These are phyloP conservation scores for Porites rus DNA, from an alignment of 92 coral and sea anemone species.

Conservation along the genomic window DNA sequence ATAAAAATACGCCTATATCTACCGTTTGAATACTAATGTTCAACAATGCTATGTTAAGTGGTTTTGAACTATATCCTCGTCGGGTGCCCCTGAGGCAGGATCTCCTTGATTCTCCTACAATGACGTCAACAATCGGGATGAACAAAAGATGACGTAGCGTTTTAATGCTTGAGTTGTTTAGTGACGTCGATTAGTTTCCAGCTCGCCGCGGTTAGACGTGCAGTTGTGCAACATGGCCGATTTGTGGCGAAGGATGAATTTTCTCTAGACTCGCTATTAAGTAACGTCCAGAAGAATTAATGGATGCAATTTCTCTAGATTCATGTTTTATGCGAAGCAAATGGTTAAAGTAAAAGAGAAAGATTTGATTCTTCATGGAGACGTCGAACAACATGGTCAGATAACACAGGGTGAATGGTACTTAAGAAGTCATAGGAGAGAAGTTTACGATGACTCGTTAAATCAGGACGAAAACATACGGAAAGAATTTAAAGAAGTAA, in stretches of 20 bases:
- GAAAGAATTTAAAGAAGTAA: conserved; percentile 79
- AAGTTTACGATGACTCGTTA: conserved; percentile 54
- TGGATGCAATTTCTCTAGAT: neutral
- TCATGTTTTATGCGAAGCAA: conserved; percentile 3
- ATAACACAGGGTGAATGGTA: conserved; percentile 95
- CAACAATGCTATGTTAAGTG: no score
- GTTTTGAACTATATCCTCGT: no score
- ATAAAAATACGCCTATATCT: no score
- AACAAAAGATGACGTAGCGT: conserved; percentile 3
- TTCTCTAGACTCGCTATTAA: no score
- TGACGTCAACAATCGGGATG: no score
- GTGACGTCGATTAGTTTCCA: conserved; percentile 37
- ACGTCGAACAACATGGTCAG: conserved; percentile 90
- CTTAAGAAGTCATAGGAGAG: conserved; percentile 73
- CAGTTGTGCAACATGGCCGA: conserved; percentile 30
- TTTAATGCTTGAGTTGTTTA: neutral
- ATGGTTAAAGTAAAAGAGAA: conserved; percentile 73
- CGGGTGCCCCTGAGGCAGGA: no score
- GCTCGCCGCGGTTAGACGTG: neutral
- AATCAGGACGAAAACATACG: conserved; percentile 54
- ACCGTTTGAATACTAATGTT: no score
- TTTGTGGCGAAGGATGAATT: no score
- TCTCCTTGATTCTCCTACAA: no score
- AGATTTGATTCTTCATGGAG: conserved; percentile 77
- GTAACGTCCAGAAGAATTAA: neutral